Percentiles rank a stretch among this genome's conserved stretches.
These are phyloP conservation scores for Drosophila willistoni DNA, from an alignment of 1,140 invertebrate genomes.

Conservation along the genomic window DNA sequence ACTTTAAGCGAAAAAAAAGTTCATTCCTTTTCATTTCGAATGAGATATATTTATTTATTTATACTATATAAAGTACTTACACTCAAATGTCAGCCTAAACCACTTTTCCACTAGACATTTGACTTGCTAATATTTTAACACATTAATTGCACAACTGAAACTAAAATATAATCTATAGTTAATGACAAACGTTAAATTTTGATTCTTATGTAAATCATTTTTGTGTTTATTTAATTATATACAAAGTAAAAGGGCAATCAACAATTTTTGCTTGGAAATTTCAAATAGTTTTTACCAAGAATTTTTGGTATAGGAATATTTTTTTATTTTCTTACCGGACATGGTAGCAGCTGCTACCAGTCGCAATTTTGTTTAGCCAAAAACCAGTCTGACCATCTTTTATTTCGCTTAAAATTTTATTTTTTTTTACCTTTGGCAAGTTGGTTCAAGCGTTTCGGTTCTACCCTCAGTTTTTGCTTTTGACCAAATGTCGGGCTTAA, in stretches of 20 bases:
- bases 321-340: conserved; percentile 7
- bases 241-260: conserved; percentile 1
- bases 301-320: conserved; percentile 31
- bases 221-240: neutral
- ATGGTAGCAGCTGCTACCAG: conserved; percentile 44
- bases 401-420: conserved; percentile 19
- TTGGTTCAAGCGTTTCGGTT: conserved; percentile 41
- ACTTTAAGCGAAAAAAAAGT: neutral
- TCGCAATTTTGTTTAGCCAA: conserved; percentile 58
- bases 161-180: neutral
- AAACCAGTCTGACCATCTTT: conserved; percentile 78
- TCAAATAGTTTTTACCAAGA: conserved; percentile 75
- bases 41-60: neutral
- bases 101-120: conserved; percentile 19
- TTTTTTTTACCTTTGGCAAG: conserved; percentile 1
- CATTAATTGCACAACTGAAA: conserved; percentile 1
- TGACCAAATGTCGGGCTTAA: conserved; percentile 77
- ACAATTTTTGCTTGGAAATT: conserved; percentile 39
- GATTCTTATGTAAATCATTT: conserved; percentile 1
- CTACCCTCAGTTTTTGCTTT: conserved; percentile 46
- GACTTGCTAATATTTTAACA: conserved; percentile 10
- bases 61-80: neutral
- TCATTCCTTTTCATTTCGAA: neutral
- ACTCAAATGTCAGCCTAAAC: neutral
- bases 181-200: conserved; percentile 1